Percentiles rank a stretch among this genome's conserved stretches.
Conservation (phyloP, 2,888 invertebrate genomes). For the Papilio protenor region DNA sequence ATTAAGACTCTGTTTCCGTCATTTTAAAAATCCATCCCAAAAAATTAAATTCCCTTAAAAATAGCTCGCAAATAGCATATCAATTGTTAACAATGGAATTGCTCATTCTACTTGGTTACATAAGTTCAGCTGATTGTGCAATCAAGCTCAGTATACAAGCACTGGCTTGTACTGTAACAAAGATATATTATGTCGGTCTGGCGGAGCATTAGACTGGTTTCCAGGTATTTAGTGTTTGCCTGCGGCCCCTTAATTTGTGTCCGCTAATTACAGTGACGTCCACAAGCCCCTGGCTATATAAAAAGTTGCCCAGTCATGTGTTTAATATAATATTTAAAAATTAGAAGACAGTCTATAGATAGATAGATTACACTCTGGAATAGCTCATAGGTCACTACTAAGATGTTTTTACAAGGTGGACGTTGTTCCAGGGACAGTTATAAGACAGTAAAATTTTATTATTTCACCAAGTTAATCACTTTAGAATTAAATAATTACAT, state of each 20-base stretch:
- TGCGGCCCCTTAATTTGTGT: constrained; percentile 41
- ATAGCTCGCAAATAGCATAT: not conserved
- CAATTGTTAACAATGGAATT: not conserved
- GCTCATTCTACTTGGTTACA: not conserved
- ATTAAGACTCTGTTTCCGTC: too few relatives aligned
- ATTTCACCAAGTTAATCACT: too few relatives aligned
- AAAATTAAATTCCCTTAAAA: not conserved
- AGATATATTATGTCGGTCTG: constrained; percentile 43
- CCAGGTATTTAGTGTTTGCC: constrained; percentile 45
- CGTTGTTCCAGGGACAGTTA: too few relatives aligned
- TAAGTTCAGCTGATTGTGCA: constrained; percentile 16
- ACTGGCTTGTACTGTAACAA: constrained; percentile 38
- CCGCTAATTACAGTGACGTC: constrained; percentile 41
- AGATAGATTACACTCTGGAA: too few relatives aligned
- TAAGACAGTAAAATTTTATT: too few relatives aligned
- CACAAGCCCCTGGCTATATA: not conserved
- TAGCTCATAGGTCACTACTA: too few relatives aligned
- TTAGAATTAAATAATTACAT: not conserved
- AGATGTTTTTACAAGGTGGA: too few relatives aligned
- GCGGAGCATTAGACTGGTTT: constrained; percentile 42
- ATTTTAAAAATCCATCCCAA: too few relatives aligned
- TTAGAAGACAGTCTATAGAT: too few relatives aligned
- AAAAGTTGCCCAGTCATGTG: not conserved
- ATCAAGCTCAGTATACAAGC: constrained; percentile 2
- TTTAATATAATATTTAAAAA: not conserved